A percentile compares a stretch with the other conserved stretches of the same genome.
phyloP scores from a whole-genome alignment of 2,113 vertebrate species.

The Onychorhynchus coronatus region DNA sequence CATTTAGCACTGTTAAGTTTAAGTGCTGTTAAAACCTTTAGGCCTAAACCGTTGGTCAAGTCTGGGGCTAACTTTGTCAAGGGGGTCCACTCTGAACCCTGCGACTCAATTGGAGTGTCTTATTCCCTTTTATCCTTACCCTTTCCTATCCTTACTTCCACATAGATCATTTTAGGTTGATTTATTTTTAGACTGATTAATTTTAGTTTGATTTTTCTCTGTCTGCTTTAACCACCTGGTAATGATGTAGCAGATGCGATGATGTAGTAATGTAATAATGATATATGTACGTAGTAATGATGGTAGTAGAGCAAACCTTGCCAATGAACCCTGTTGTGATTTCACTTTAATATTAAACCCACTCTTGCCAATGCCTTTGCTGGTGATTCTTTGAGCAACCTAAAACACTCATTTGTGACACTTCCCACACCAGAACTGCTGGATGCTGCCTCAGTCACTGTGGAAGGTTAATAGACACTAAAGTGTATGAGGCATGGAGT shows the following conservation, averaged over 20 bases:
- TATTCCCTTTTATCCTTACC: background rate
- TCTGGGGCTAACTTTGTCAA: background rate
- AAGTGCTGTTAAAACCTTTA: background rate
- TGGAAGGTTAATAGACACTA: background rate
- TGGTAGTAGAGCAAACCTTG: background rate
- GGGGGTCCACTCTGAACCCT: background rate
- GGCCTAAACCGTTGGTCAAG: background rate
- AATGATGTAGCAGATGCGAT: background rate
- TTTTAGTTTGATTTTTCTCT: background rate
- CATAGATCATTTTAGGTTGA: background rate
- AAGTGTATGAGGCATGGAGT: background rate
- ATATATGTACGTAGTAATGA: background rate
- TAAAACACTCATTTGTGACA: rapidly evolving
- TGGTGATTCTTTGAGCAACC: background rate
- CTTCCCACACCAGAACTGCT: background rate
- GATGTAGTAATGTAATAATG: background rate
- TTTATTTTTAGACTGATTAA: background rate
- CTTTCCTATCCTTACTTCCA: background rate
- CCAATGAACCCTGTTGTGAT: background rate
- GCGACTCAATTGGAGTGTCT: background rate
- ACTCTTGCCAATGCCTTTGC: background rate
- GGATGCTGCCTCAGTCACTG: background rate
- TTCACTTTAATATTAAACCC: background rate
- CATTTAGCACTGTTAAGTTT: background rate
- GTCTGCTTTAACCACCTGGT: background rate